A percentile compares a stretch with the other conserved stretches of the same genome.
These are phyloP conservation scores for Drosophila gaucha DNA, from an alignment of 2,888 invertebrate species.

Conservation along the genomic window DNA sequence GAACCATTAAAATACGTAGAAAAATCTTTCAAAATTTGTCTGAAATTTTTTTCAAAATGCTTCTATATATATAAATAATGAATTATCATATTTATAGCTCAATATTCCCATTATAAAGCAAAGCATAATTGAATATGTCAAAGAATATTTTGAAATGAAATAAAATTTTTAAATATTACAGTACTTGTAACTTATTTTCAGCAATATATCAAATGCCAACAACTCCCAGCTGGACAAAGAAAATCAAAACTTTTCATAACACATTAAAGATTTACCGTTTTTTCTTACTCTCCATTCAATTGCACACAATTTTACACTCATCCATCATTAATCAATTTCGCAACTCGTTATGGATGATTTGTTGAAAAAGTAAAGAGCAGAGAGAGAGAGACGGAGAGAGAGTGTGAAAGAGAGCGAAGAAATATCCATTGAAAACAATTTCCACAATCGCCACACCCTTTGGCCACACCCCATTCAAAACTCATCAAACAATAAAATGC, in stretches of 20 bases:
- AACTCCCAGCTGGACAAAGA: not conserved
- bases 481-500: slow-evolving; percentile 49
- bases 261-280: slow-evolving; percentile 8
- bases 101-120: too few species aligned
- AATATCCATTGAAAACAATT: slow-evolving; percentile 38
- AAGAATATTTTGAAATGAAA: too few species aligned
- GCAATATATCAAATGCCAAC: not conserved
- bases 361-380: slow-evolving; percentile 26
- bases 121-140: too few species aligned
- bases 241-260: slow-evolving; percentile 13
- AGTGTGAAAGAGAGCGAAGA: not conserved
- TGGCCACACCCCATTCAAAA: slow-evolving; percentile 13
- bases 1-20: too few species aligned
- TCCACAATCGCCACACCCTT: slow-evolving; percentile 32
- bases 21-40: too few species aligned
- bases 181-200: not conserved
- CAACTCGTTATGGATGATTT: slow-evolving; percentile 59
- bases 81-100: not conserved
- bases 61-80: too few species aligned
- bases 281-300: slow-evolving; percentile 3
- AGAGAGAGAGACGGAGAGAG: not conserved
- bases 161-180: not conserved
- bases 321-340: slow-evolving; percentile 56
- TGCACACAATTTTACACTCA: slow-evolving; percentile 29
- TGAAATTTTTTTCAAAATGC: too few species aligned